A percentile compares a stretch with the other conserved stretches of the same genome.
Conservation (phyloP, 1,140 invertebrate genomes). For the Drosophila bipectinata region DNA sequence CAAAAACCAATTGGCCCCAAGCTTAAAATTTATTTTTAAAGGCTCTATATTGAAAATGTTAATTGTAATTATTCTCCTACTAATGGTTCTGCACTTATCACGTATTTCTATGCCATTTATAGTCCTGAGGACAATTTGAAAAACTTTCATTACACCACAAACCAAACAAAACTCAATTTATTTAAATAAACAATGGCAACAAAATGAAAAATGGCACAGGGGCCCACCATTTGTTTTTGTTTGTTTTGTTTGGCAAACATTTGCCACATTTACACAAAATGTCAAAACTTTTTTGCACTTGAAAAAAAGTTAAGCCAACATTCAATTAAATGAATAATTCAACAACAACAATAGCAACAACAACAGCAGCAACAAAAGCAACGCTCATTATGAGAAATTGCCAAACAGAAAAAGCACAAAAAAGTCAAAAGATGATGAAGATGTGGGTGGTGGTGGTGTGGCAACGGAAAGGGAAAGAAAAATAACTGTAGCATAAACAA, state of each 20-base stretch:
- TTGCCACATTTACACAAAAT: slow-evolving; percentile 79
- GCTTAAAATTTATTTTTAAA: background rate
- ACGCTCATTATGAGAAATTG: slow-evolving; percentile 77
- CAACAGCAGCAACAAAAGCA: slow-evolving; percentile 29
- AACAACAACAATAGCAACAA: slow-evolving; percentile 46
- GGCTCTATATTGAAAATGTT: too few relatives aligned
- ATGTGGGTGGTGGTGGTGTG: background rate
- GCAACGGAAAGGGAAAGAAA: slow-evolving; percentile 21
- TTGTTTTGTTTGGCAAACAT: slow-evolving; percentile 30
- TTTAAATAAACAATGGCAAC: slow-evolving; percentile 38
- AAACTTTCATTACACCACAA: slow-evolving; percentile 29
- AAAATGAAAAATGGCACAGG: slow-evolving; percentile 16
- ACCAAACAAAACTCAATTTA: slow-evolving; percentile 35
- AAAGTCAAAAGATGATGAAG: slow-evolving; percentile 38
- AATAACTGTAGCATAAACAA: slow-evolving; percentile 77
- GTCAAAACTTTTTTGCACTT: slow-evolving; percentile 83
- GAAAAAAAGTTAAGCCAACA: slow-evolving; percentile 73
- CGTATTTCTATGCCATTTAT: slow-evolving; percentile 14
- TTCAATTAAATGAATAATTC: slow-evolving; percentile 74
- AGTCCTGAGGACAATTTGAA: slow-evolving; percentile 14
- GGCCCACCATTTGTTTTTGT: background rate
- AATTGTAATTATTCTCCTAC: too few relatives aligned
- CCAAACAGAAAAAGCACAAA: slow-evolving; percentile 67
- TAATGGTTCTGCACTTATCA: slow-evolving; percentile 5
- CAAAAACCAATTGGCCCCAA: slow-evolving; percentile 20